Base-by-base conservation (phyloP, 2,888 invertebrate genomes). In the Sarcophaga subvicina region DNA sequence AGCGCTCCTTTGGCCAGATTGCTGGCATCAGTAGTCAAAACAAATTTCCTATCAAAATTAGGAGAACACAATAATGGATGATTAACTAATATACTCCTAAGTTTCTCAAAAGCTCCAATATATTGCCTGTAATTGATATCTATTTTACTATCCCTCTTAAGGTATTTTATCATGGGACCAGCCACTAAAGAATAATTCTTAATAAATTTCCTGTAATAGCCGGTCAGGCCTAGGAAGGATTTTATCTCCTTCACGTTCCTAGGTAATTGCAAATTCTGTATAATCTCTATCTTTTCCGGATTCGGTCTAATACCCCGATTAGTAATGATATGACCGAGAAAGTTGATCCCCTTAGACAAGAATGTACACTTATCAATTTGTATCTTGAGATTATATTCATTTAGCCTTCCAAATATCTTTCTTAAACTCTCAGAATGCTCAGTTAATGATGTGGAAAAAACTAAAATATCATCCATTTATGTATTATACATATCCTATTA, bases 281-380 rank as follows among this genome's bases (percentile, higher is more conserved):
- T 69, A 22, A 22, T 22, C 45, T 12, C 22, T 12, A 69, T 69
- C 22, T 69, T 69, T 20, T 69, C 69, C 20, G 69, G 69, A 14
- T 69, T 69, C 49, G 69, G 69, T 20, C 47, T 69, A 47, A 69
- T 69, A 69, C 69, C 47, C 11, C 17, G n/a, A 69, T 67, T 17
- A 6, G 67, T 67, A 37, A 67, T 67, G 45, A 67, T 67, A 20
- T 67, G 67, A 37, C 67, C 67, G 20, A 67, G 45, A 67, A 67
- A 45, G n/a, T 67, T 17, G 14, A 1, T 67, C n/a, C 20, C 45
- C n/a, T 69, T 69, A 3, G 69, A 49, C 12, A 69, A 69, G 49
- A 69, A 49, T 49, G 11, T 67, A 45, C 67, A 67, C 67, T 67
- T 67, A 67, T 67, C 67, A 67, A 67, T 67, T 3, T 67, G 69